Percentiles rank a stretch among this genome's conserved stretches.
phyloP scores from a whole-genome alignment of 2,113 vertebrate genomes.

The Malurus elegans region DNA sequence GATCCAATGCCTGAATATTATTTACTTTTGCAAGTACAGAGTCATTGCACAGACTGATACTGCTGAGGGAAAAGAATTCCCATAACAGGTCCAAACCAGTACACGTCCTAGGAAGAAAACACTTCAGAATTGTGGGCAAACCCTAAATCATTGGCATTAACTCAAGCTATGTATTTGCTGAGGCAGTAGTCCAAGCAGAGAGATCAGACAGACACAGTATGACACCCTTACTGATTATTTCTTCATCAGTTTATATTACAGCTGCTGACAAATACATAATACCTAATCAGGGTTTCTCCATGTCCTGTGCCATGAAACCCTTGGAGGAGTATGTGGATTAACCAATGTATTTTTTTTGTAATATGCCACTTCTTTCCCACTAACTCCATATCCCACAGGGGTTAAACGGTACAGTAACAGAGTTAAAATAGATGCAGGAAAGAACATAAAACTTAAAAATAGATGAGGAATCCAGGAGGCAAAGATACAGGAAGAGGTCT shows the following conservation, averaged over 20 bases:
- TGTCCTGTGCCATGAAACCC: background rate
- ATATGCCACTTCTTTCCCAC: background rate
- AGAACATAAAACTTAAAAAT: conserved; percentile 32
- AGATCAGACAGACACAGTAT: background rate
- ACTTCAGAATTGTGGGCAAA: background rate
- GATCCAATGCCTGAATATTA: background rate
- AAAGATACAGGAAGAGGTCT: conserved; percentile 27
- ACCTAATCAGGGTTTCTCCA: background rate
- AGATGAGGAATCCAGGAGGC: conserved; percentile 39
- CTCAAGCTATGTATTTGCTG: background rate
- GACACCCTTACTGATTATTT: background rate
- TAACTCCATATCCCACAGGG: conserved; percentile 23
- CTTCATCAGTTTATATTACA: background rate
- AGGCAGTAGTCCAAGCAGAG: background rate
- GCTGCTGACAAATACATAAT: background rate
- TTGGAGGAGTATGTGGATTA: background rate
- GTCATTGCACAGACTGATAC: background rate
- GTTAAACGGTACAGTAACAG: conserved; percentile 3
- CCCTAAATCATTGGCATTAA: background rate
- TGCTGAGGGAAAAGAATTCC: background rate
- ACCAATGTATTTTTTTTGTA: background rate
- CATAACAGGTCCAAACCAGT: background rate
- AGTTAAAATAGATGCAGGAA: conserved; percentile 36
- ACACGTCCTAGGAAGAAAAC: background rate
- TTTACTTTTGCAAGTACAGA: background rate